Evolutionary conservation across 2,797 vertebrate species (phyloP), one percentile per base, ranked within the genome.

Genomic region (Sebastes steindachneri): DNA sequence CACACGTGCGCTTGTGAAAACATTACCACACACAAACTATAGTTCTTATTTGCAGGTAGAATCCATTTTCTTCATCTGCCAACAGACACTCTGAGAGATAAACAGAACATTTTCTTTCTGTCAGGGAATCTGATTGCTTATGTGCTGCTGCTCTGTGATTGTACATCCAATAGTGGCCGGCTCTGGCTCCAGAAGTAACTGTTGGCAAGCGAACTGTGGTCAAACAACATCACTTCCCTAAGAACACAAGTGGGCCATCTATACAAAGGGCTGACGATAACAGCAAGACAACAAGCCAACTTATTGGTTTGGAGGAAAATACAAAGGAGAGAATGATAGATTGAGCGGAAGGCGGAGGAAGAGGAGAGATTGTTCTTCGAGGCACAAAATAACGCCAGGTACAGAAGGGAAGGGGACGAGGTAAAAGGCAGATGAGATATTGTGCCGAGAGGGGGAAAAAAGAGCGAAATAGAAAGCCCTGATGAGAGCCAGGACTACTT

Each of bases 171-270:
- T 85, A 86, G 72, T 60, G 77, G 79, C 80, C n/a, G 63, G 37
- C 75, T 79, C 60, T 68, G 58, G 86, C 80, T 91, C 77, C 82
- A 90, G 80, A 86, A 89, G 84, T 79, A 87, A 86, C 74, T 73
- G 77, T 75, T 83, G 83, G 77, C 71, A 79, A 81, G 84, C 82
- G 85, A 93, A 92, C 86, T 90, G 75, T 88, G 88, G 90, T 91
- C 89, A 92, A 94, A 93, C 89, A 85, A 91, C 86, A 82, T 82
- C 81, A 89, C 88, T 86, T 90, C 84, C 88, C 84, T 73, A 84
- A 89, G 87, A 88, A 92, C 82, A 91, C 86, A 91, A 88, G 81
- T 75, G 75, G 87, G 76, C 86, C 83, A 77, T 88, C 83, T 59
- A 73, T 82, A 88, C 79, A 89, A 83, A 84, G 68, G 89, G 74